Evolutionary conservation across 2,888 invertebrate genomes (phyloP).

Genomic region (Chaitophorus viminalis): DNA sequence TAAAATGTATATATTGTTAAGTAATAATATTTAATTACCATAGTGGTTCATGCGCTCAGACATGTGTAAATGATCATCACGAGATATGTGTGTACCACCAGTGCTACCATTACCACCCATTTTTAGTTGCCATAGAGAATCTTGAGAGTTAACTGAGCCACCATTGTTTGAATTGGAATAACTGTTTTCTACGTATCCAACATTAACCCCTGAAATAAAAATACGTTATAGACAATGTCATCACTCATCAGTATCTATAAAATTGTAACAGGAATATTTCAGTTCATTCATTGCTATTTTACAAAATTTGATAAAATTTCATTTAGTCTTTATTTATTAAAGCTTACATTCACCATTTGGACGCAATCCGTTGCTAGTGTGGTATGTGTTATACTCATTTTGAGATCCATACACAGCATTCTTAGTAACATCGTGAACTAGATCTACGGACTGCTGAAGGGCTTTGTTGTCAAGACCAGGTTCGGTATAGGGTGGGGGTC

Average conservation of each 20-base stretch:
- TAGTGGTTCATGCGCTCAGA: conserved; percentile 65
- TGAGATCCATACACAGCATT: conserved; percentile 68
- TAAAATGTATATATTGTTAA: not conserved
- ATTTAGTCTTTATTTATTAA: conserved; percentile 49
- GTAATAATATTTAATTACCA: conserved; percentile 63
- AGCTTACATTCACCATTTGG: conserved; percentile 61
- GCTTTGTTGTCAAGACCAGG: conserved; percentile 92
- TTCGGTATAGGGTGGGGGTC: conserved; percentile 87
- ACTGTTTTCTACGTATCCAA: conserved; percentile 91
- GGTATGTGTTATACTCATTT: conserved; percentile 56
- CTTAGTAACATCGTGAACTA: conserved; percentile 84
- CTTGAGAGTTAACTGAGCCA: conserved; percentile 94
- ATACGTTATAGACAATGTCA: not conserved
- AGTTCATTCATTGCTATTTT: conserved; percentile 64
- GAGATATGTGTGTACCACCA: conserved; percentile 62
- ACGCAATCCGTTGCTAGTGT: conserved; percentile 58
- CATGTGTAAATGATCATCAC: conserved; percentile 65
- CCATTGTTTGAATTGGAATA: conserved; percentile 94
- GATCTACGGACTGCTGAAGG: conserved; percentile 87
- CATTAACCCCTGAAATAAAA: conserved; percentile 79
- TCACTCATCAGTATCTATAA: not conserved
- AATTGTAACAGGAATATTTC: not conserved
- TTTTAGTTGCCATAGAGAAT: conserved; percentile 94
- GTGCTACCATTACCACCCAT: conserved; percentile 68
- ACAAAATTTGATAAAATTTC: conserved; percentile 64